phyloP scores from a whole-genome alignment of 2,113 vertebrate species.

The Nannospalax galili region DNA sequence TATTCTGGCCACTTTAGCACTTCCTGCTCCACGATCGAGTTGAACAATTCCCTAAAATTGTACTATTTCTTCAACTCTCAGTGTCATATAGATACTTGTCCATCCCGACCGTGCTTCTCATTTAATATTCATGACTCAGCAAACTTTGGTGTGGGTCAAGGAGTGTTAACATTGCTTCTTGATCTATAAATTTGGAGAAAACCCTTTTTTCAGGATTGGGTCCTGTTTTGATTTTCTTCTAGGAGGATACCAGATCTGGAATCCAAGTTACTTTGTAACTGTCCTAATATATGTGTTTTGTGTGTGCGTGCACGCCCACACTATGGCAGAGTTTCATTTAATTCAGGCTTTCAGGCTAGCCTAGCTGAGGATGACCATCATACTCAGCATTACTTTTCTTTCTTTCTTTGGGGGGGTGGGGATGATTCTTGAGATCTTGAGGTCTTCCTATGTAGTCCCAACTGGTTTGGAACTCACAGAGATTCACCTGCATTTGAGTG shows the following conservation, averaged over 20 bases:
- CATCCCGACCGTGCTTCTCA: conserved; percentile 61
- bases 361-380: not conserved
- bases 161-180: conserved; percentile 52
- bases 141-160: conserved; percentile 55
- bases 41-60: conserved; percentile 55
- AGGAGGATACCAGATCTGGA: not conserved
- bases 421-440: not conserved
- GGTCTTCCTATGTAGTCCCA: not conserved
- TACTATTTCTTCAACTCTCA: conserved; percentile 25
- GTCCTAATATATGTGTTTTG: not conserved
- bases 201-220: conserved; percentile 15
- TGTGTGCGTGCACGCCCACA: too few species aligned
- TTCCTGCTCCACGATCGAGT: conserved; percentile 29
- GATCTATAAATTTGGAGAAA: conserved; percentile 38
- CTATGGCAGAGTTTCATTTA: not conserved
- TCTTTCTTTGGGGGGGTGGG: too few species aligned
- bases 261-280: conserved; percentile 21
- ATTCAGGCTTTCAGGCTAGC: not conserved
- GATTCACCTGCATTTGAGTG: not conserved
- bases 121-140: conserved; percentile 81
- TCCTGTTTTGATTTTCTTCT: conserved; percentile 38
- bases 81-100: conserved; percentile 22
- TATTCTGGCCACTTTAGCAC: not conserved
- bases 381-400: not conserved
- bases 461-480: not conserved